Base-by-base conservation (phyloP, 2,113 vertebrate genomes). In the Dryoscopus gambensis region DNA sequence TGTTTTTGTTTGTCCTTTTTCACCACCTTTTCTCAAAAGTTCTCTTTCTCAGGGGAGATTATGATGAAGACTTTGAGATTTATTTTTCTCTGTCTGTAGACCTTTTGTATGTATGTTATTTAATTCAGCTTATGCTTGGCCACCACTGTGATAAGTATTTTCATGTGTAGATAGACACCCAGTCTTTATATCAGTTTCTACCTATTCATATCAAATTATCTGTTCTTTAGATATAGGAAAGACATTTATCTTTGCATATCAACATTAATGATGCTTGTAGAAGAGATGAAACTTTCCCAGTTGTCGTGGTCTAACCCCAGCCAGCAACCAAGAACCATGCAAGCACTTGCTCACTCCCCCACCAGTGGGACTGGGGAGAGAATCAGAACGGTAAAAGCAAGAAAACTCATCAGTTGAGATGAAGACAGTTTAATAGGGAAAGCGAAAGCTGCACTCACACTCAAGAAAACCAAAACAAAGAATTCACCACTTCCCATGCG, bases 141-240 rank as follows among this genome's bases (percentile, higher is more conserved):
- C 21, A 53, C 4, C 2, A 4, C 17, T 25, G 35, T 28, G 12
- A 5, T 27, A 39, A 1, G 0, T 19, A 2, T 67, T 78, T 87
- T 76, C 15, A 15, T 1, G 1, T 64, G 4, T 31, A 56, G 12
- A 18, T 19, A 37, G 5, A 3, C 11, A 46, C 14, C 4, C 17
- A 9, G 11, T 27, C 13, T 68, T 63, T 37, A 6, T 33, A 37
- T 59, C 5, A 46, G 3, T 8, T 33, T 57, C 25, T 31, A 53
- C 8, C 15, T 40, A 15, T 49, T 55, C 33, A 25, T 52, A 37
- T 9, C 1, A 28, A 5, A 17, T 4, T 3, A 30, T 49, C 21
- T 53, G 2, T 57, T 56, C 4, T 46, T 15, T 7, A 62, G 31
- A 15, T 67, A 47, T 7, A 63, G 30, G 10, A 50, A n/a, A 50